Base-by-base conservation (phyloP, 2,113 vertebrate species). In the Dermatemys mawii region DNA sequence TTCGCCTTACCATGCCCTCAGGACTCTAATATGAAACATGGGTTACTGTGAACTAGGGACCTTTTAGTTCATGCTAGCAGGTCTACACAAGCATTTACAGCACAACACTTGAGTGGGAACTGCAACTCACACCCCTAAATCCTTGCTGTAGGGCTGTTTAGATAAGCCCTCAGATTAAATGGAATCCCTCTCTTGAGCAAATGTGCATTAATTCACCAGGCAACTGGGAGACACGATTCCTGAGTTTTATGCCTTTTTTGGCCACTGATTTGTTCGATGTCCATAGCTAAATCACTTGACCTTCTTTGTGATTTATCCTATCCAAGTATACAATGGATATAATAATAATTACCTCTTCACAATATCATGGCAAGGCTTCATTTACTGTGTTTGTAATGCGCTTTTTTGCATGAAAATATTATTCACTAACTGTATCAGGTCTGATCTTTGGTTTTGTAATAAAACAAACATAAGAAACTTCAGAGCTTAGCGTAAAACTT, bases 221-320 rank as follows among this genome's bases (percentile, higher is more conserved):
- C 84, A 84, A 87, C 32, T 57, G 19, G 10, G 78, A 12, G 6
- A 55, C 63, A 38, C 35, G 82, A 73, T 49, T 27, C 35, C 12
- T 87, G 86, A 35, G 3, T 82, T 13, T 70, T 48, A n/a, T 49
- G 63, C 27, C 0, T 41, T 73, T 48, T 90, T n/a, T 67, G 60
- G 60, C 35, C 16, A n/a, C 60, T 35, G 60, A 63, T n/a, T 35
- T 35, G 32, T 63, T 35, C 16, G 4, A 26, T 88, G 67, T 41
- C 21, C 27, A n/a, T 83, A 38, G 89, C 4, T 63, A 84, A 78
- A 92, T 78, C 2, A 78, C 5, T 55, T 70, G 5, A 2, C 67
- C 67, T 91, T 78, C 67, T 91, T 78, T 78, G 49, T 81, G 14
- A 6, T 53, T 86, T 92, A 93, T 21, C 78, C 92, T 91, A 87